phyloP scores from a whole-genome alignment of 2,113 vertebrate species.

The Microcebus ravelobensis region DNA sequence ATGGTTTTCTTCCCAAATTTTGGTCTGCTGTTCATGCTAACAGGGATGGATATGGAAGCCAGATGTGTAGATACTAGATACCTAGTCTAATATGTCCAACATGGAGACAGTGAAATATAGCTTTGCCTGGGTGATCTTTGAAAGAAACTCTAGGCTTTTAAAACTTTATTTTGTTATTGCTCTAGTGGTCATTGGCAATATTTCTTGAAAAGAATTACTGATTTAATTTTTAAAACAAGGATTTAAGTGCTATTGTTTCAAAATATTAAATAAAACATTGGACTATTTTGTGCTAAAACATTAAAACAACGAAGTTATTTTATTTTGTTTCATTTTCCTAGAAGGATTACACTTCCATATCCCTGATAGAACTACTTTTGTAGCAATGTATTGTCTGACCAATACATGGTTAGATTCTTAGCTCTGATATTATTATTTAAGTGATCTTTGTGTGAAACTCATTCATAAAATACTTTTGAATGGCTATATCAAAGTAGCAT shows the following conservation, averaged over 20 bases:
- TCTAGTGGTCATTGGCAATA: not conserved
- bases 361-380: not conserved
- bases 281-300: not conserved
- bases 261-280: not conserved
- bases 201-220: not conserved
- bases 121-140: not conserved
- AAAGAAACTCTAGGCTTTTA: not conserved
- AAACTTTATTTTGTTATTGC: not conserved
- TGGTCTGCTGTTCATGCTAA: not conserved
- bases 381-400: not conserved
- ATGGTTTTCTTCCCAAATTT: not conserved
- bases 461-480: not conserved
- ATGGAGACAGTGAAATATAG: not conserved
- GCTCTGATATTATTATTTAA: not conserved
- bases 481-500: not conserved
- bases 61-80: not conserved
- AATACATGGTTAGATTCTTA: not conserved
- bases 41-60: not conserved
- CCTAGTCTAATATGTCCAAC: not conserved
- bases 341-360: not conserved
- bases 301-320: not conserved
- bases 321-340: not conserved
- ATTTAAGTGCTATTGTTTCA: not conserved
- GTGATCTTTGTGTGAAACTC: not conserved
- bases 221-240: not conserved